Percentiles rank a stretch among this genome's conserved stretches.
Conservation (phyloP, 2,113 vertebrate species). For the Nothocercus nigrocapillus region DNA sequence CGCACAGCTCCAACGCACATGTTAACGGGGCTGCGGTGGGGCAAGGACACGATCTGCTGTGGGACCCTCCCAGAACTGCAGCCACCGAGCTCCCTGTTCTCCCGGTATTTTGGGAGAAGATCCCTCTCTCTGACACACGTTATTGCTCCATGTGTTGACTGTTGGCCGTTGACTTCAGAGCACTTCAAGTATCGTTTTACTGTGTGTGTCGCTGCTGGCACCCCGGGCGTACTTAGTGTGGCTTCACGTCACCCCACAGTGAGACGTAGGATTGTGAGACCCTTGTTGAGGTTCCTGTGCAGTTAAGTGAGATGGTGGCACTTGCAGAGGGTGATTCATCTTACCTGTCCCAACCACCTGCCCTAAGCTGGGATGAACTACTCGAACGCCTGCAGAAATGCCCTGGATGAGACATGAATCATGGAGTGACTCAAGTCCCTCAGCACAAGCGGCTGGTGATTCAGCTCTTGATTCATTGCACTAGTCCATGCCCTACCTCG, state of each 20-base stretch:
- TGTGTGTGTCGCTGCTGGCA: not conserved
- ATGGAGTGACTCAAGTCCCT: not conserved
- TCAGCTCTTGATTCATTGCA: not conserved
- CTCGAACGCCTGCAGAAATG: not conserved
- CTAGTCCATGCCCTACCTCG: not conserved
- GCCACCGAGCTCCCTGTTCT: not conserved
- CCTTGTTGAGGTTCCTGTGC: not conserved
- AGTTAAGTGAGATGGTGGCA: not conserved
- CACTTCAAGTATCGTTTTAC: not conserved
- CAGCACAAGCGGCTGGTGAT: not conserved
- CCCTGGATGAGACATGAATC: conserved; percentile 13
- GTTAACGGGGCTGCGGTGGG: conserved; percentile 15
- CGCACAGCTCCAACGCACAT: not conserved
- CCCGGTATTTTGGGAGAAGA: not conserved
- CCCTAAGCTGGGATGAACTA: not conserved
- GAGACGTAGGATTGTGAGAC: rapidly evolving
- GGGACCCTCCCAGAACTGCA: not conserved
- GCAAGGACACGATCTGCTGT: not conserved
- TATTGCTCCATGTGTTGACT: not conserved
- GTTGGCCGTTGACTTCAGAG: not conserved
- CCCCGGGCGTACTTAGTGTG: not conserved
- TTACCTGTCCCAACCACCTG: not conserved
- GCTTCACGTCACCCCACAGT: rapidly evolving
- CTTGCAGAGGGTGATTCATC: not conserved
- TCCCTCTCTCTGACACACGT: not conserved